Evolutionary conservation across 2,797 vertebrate species (phyloP), one percentile per base, ranked within the genome.

Genomic region (Hozukius guyotensis): DNA sequence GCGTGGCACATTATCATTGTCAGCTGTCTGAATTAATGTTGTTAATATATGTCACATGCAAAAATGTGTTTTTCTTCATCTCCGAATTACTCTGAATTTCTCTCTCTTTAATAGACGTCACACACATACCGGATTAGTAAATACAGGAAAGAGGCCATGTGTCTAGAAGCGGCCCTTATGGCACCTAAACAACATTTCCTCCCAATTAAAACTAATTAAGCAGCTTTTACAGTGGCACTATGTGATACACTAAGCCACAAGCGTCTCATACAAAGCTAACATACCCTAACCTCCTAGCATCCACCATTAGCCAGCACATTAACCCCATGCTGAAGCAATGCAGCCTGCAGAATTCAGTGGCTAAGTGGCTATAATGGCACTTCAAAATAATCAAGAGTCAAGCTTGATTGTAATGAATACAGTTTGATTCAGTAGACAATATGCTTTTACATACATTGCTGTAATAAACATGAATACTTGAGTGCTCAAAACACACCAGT

Each of bases 251-350:
- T 8, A 42, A 73, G 38, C 36, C 36, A 59, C 7, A 22, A 60
- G 34, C 61, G 2, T 49, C 68, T 68, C 10, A 75, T 24, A 7
- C 38, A 29, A 80, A 16, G 8, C 53, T 12, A 38, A 71, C 59
- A 68, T 10, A 25, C 31, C 11, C 31, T 31, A 34, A 70, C 60
- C 55, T 42, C 24, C 5, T 5, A 42, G 25, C 62, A 78, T 22
- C 65, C 65, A 49, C 56, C 71, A 66, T 84, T 80, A 88, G 31
- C 66, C 8, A 34, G 18, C 9, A 34, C 75, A 83, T 83, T 84
- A 84, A 72, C 83, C 64, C 57, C 73, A 46, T 14, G 75, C 88
- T 67, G 55, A 14, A 61, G 29, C 32, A 52, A 57, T 9, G 12
- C 70, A 24, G 69, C 57, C 53, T 65, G 36, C 52, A 62, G 65